Base-by-base conservation (phyloP, 2,888 invertebrate species). In the Saturnia japonica region DNA sequence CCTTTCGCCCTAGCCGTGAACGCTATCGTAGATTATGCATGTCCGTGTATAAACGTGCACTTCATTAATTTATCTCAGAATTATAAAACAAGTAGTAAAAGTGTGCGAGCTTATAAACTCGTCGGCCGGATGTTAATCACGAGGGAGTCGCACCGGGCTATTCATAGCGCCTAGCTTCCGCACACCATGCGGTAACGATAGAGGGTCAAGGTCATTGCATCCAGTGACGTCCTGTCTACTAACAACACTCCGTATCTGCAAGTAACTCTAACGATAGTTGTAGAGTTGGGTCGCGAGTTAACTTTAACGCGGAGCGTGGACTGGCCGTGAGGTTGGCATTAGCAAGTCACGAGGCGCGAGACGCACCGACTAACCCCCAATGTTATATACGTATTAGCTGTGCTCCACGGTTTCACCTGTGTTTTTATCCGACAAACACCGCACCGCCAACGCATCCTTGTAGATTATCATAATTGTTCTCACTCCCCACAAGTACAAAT, bases 101-200 rank as follows among this genome's bases (percentile, higher is more conserved):
- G 7, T 7, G 51, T 19, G 1, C 19, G 4, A n/a, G 11, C 16
- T 51, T 7, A 19, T 54, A 54, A 22, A 54, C n/a, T 8, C 54
- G 54, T 22, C 54, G 54, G 54, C 22, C 54, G 54, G 54, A 54
- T 9, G 22, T n/a, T n/a, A n/a, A 54, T 54, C 54, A 54, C 47
- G 54, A 22, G 62, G 16, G 1, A 34, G 28, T 14, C 62, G 34
- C 54, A n/a, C 22, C 28, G 62, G 25, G 62, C 28, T 62, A 62
- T 62, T 62, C 34, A 62, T 34, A 62, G 62, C 62, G 8, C 28
- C 25, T n/a, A 14, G 28, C 62, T 62, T 62, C 62, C 62, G 62
- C 34, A 34, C 28, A 62, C 12, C 25, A 60, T 22, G n/a, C 9
- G 28, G 62, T 34, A 60, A 60, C 28, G 60, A 28, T 60, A 60